Evolutionary conservation across 2,888 invertebrate species (phyloP).

Genomic region (Drosophila setosimentum): DNA sequence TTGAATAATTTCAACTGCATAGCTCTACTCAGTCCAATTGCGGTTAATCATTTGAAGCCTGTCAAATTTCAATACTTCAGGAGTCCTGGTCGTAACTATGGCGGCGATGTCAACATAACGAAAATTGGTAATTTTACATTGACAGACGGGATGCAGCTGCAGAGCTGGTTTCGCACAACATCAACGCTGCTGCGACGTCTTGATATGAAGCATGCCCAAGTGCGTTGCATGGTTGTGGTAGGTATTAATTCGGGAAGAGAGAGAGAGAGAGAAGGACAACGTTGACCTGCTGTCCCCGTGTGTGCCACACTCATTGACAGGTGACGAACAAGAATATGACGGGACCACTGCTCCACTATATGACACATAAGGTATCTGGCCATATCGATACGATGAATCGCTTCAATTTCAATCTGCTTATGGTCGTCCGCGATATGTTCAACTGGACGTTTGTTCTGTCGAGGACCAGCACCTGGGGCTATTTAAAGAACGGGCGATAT

Average conservation of each 20-base stretch:
- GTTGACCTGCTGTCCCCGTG: background rate
- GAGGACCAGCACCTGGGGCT: slow-evolving; percentile 88
- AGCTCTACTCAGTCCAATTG: background rate
- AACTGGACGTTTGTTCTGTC: slow-evolving; percentile 87
- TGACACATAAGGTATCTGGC: slow-evolving; percentile 86
- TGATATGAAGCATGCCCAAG: slow-evolving; percentile 87
- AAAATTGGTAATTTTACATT: slow-evolving; percentile 86
- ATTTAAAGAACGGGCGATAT: slow-evolving; percentile 87
- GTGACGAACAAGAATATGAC: slow-evolving; percentile 85
- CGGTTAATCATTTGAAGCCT: no score
- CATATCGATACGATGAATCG: slow-evolving; percentile 88
- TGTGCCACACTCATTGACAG: slow-evolving; percentile 50
- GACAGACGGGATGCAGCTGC: slow-evolving; percentile 73
- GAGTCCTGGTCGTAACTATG: slow-evolving; percentile 87
- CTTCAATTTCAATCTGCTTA: slow-evolving; percentile 87
- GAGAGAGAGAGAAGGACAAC: no score
- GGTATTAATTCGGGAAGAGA: slow-evolving; percentile 27
- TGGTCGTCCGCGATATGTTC: slow-evolving; percentile 88
- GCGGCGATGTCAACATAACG: slow-evolving; percentile 86
- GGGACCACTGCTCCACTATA: slow-evolving; percentile 86
- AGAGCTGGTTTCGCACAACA: slow-evolving; percentile 76
- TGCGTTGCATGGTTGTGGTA: slow-evolving; percentile 87
- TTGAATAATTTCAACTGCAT: background rate
- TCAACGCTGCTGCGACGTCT: slow-evolving; percentile 84
- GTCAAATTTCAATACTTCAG: slow-evolving; percentile 49